Conservation (phyloP, 2,113 vertebrate species). For the Ailurus styani region DNA sequence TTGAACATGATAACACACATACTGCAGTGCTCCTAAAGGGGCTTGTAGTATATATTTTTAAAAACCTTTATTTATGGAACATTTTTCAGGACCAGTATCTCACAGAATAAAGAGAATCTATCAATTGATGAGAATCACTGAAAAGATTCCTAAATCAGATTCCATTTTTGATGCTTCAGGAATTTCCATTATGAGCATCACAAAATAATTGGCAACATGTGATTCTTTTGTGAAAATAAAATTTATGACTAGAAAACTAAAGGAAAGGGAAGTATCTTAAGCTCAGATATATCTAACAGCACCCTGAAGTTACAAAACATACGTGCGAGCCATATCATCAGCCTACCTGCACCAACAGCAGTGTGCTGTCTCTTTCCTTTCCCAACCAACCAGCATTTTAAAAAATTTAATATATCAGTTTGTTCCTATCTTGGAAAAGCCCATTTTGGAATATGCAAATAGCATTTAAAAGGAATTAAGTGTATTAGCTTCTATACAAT, state of each 20-base stretch:
- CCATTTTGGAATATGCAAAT: neutral
- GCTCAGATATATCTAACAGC: neutral
- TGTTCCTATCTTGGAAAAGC: neutral
- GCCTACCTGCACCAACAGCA: neutral
- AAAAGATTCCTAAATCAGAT: neutral
- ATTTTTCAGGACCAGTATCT: neutral
- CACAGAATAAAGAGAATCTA: neutral
- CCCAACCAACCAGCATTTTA: neutral
- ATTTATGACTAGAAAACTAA: neutral
- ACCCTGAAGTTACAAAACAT: slow-evolving; percentile 20
- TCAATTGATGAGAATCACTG: neutral
- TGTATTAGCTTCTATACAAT: rapidly evolving
- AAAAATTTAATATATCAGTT: neutral
- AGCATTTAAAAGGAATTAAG: neutral
- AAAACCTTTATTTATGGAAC: neutral
- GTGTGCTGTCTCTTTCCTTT: rapidly evolving
- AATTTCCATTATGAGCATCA: neutral
- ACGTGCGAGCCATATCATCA: neutral
- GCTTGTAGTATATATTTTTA: neutral
- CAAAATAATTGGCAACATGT: neutral
- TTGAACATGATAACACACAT: neutral
- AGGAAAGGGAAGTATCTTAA: neutral
- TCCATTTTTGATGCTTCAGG: neutral
- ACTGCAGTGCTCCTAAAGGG: neutral
- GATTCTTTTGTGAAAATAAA: neutral